Conservation (phyloP, 2,888 invertebrate genomes). For the Drosophila aldrichi region DNA sequence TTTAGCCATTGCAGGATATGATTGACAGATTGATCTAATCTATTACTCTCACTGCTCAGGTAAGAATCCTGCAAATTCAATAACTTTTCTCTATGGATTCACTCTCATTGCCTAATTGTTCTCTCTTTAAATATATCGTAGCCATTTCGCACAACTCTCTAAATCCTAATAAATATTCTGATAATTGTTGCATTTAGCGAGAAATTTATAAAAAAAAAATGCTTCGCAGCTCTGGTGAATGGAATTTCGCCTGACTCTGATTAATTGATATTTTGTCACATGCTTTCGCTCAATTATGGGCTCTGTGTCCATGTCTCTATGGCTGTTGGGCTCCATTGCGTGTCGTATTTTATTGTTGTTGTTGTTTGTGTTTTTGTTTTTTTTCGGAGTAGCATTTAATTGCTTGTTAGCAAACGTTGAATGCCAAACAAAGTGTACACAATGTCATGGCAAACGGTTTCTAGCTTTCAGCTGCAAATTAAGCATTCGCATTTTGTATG, state of each 20-base stretch:
- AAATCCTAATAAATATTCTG: neutral
- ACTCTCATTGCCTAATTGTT: neutral
- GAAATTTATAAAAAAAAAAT: neutral
- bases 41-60: too few relatives aligned
- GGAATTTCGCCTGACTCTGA: conserved; percentile 26
- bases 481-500: conserved; percentile 59
- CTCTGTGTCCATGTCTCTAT: conserved; percentile 10
- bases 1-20: too few relatives aligned
- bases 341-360: conserved; percentile 50
- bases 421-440: conserved; percentile 67
- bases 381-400: conserved; percentile 55
- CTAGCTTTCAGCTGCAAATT: conserved; percentile 72
- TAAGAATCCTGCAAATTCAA: too few relatives aligned
- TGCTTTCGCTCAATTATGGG: conserved; percentile 40
- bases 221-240: neutral
- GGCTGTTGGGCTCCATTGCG: conserved; percentile 37
- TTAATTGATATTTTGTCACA: conserved; percentile 66
- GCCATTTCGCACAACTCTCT: too few relatives aligned
- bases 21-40: too few relatives aligned
- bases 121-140: too few relatives aligned
- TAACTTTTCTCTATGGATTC: neutral
- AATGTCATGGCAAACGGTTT: conserved; percentile 70
- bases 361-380: neutral
- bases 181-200: conserved; percentile 7
- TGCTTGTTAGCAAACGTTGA: conserved; percentile 65